Base-by-base conservation (phyloP, 2,113 vertebrate species). In the Larimichthys polyactis region DNA sequence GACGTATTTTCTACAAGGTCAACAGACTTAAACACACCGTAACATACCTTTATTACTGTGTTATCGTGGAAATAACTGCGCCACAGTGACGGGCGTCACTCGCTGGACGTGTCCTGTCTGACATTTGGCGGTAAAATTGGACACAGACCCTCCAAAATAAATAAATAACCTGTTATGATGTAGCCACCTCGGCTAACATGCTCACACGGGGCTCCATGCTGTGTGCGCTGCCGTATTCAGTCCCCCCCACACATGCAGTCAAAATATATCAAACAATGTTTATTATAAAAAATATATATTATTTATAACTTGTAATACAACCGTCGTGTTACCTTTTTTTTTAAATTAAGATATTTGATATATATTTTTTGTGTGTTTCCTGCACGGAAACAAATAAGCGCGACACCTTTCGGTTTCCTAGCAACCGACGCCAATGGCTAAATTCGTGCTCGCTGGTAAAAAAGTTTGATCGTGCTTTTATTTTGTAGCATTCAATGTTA, bases 391-490 rank as follows among this genome's bases (percentile, higher is more conserved):
- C 5, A 70, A 71, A 72, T 69, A 24, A 54, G 52, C n/a, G 65
- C 3, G 48, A 82, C 69, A 51, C 4, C 11, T 0, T 1, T 1
- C 1, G 0, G 93, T 93, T 78, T 72, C 89, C 60, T 81, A 83
- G 95, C 92, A 95, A 95, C 94, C 15, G 17, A 43, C 11, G 16
- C 14, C 60, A 52, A 96, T 96, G 96, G 95, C 95, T 0, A 95
- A 93, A 68, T 96, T 96, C 92, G 94, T 96, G 1, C 78, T 96
- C 0, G 95, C 95, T 73, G 96, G 96, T 96, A 93, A 29, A 27
- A 27, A 27, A 27, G 29, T 69, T 86, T 60, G 19, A 62, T 60
- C 64, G 69, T 32, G 3, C 1, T 55, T 17, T 27, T 9, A 16
- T 27, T 27, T 59, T 49, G 12, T 3, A 29, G 0, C 0, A 22